phyloP scores from a whole-genome alignment of 1,140 invertebrate species.

The Venturia canescens region DNA sequence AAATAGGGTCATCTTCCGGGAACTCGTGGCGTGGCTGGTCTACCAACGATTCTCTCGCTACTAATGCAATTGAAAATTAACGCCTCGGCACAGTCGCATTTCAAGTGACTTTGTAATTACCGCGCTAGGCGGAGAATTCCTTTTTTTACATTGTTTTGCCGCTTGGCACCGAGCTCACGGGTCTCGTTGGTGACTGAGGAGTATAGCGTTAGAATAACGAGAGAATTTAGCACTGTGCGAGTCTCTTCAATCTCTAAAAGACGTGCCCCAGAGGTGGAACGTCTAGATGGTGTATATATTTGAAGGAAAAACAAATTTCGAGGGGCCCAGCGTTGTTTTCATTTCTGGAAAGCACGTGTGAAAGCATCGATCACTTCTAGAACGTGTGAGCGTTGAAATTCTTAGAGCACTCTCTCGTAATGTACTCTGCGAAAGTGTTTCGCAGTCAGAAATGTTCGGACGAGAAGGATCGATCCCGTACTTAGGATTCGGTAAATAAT shows the following conservation, averaged over 20 bases:
- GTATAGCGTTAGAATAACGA: neutral
- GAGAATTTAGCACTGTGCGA: neutral
- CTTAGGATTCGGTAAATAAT: neutral
- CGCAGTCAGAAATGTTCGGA: neutral
- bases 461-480: neutral
- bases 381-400: neutral
- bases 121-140: too few species aligned
- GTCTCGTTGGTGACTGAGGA: constrained; percentile 20
- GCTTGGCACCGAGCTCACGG: too few species aligned
- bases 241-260: neutral
- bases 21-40: too few species aligned
- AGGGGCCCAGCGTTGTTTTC: neutral
- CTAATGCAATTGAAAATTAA: too few species aligned
- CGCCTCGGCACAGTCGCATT: too few species aligned
- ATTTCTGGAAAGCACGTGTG: neutral
- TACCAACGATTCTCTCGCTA: too few species aligned
- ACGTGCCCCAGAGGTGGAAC: neutral
- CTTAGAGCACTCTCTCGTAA: neutral
- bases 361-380: neutral
- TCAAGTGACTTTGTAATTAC: too few species aligned
- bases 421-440: neutral
- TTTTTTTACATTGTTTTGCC: too few species aligned
- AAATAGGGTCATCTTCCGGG: too few species aligned
- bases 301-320: neutral
- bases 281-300: neutral